A percentile compares a stretch with the other conserved stretches of the same genome.
These are phyloP conservation scores for Aethes cnicana DNA, from an alignment of 2,888 invertebrate genomes.

Conservation along the genomic window DNA sequence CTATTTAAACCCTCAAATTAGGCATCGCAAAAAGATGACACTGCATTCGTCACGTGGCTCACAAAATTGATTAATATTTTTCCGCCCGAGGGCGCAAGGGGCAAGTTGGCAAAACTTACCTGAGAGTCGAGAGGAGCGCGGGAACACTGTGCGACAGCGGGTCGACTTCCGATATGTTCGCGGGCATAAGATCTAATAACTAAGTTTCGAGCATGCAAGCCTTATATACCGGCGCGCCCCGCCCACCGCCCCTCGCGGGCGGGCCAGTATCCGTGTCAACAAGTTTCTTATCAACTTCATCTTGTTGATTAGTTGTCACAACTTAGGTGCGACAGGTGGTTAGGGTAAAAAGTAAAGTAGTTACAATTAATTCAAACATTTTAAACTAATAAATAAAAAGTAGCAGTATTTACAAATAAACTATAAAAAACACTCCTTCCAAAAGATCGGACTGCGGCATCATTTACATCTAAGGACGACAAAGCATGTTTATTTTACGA, in stretches of 20 bases:
- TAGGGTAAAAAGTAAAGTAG: too few species aligned
- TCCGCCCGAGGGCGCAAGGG: background rate
- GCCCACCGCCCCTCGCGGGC: constrained; percentile 70
- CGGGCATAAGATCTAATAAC: constrained; percentile 68
- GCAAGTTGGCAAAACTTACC: constrained; percentile 41
- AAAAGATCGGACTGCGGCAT: too few species aligned
- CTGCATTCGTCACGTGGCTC: background rate
- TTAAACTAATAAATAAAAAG: too few species aligned
- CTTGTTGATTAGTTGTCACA: constrained; percentile 15
- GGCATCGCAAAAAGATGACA: too few species aligned
- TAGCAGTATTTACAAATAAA: too few species aligned
- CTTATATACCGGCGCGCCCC: constrained; percentile 76
- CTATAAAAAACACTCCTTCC: too few species aligned
- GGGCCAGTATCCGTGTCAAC: constrained; percentile 47
- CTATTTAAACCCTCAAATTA: too few species aligned
- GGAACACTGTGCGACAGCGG: constrained; percentile 40
- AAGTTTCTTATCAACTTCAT: constrained; percentile 38
- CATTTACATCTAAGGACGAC: too few species aligned
- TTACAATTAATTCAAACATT: too few species aligned
- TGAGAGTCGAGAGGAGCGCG: constrained; percentile 38
- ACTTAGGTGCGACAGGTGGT: background rate
- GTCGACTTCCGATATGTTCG: constrained; percentile 58
- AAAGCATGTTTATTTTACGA: too few species aligned
- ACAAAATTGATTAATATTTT: constrained; percentile 16
- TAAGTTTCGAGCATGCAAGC: constrained; percentile 65